These are phyloP conservation scores for Notothenia rossii DNA, from an alignment of 2,113 vertebrate species.

Conservation along the genomic window DNA sequence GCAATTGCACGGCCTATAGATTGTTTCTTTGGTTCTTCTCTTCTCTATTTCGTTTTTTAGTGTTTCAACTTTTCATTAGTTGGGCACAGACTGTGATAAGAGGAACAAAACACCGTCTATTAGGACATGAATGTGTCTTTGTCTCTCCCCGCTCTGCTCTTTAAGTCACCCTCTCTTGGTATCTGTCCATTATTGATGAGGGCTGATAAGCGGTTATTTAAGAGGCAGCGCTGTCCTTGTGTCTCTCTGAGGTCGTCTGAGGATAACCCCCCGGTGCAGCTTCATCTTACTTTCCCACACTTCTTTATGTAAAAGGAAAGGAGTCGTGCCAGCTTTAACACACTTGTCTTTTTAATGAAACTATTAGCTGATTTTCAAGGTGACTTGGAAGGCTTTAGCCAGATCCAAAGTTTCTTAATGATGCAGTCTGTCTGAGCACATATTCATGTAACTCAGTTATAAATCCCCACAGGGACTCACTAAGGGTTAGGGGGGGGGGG, in stretches of 20 bases:
- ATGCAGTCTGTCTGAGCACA: conserved; percentile 8
- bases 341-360: conserved; percentile 15
- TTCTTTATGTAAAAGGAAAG: conserved; percentile 20
- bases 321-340: conserved; percentile 12
- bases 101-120: neutral
- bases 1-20: no score
- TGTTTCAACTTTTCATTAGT: neutral
- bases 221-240: conserved; percentile 43
- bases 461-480: conserved; percentile 19
- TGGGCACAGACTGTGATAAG: neutral
- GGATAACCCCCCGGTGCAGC: conserved; percentile 42
- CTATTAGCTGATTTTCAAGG: conserved; percentile 27
- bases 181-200: conserved; percentile 69
- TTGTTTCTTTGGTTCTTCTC: no score
- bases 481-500: neutral
- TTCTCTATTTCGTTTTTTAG: neutral
- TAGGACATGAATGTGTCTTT: neutral
- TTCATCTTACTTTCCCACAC: conserved; percentile 36
- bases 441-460: conserved; percentile 22
- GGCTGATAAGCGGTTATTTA: conserved; percentile 62
- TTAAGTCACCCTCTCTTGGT: conserved; percentile 41
- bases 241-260: conserved; percentile 44
- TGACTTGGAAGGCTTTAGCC: conserved; percentile 26
- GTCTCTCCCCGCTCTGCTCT: conserved; percentile 1
- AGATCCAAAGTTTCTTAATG: conserved; percentile 19